Evolutionary conservation across 2,888 invertebrate species (phyloP), one percentile per base, ranked within the genome.

Genomic region (Saturnia japonica): DNA sequence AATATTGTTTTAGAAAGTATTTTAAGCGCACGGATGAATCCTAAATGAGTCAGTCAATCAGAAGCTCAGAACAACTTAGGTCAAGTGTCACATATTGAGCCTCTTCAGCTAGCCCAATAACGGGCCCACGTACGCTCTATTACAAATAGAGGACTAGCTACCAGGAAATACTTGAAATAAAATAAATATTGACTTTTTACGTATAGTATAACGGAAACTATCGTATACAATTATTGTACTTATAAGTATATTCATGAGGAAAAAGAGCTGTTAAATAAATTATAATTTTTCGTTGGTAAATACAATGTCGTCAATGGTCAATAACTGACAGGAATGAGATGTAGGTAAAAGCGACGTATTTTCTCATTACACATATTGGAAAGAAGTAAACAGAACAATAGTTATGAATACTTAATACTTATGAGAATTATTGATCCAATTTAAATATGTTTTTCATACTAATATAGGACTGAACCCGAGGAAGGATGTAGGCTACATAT

Each of bases 141-240:
- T 22, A 54, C 8, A 22, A 54, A 11, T 22, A 54, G 54, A 54
- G 54, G 19, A 22, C 54, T 11, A 22, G 22, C n/a, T 22, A 54
- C 22, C 22, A n/a, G 54, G 54, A 54, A 22, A 54, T 54, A 54
- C 54, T 54, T 54, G 54, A 54, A 54, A 54, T 54, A 54, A 54
- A n/a, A n/a, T 54, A 54, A 54, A 54, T 54, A 54, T 54, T 54
- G 22, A 8, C 22, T 11, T 2, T 54, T 9, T 54, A 9, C 22
- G 22, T 54, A 22, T 22, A 54, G 22, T 54, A 8, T 54, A 54
- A 54, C 54, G 54, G 54, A 54, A 22, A 9, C n/a, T n/a, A 22
- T 9, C 54, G 54, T 54, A 54, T 8, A 51, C 51, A 51, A 51
- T n/a, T 51, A n/a, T n/a, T n/a, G n/a, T n/a, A n/a, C n/a, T n/a